Evolutionary conservation across 2,113 vertebrate species (phyloP), one percentile per base, ranked within the genome.

Genomic region (Neomonachus schauinslandi): DNA sequence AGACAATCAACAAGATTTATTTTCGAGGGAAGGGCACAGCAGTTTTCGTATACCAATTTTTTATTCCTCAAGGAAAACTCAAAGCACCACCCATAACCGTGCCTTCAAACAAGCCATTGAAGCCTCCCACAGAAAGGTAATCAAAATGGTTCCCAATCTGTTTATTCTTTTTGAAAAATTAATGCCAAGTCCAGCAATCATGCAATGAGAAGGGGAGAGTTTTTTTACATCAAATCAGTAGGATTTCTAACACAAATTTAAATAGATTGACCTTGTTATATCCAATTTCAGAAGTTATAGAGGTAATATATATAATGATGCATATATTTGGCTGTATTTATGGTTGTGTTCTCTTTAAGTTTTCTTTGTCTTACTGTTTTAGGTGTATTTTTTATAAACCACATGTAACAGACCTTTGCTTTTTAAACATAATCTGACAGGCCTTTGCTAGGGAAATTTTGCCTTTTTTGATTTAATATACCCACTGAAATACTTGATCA

Each of bases 71-170:
- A 88, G 89, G 10, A 59, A 0, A 33, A 89, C 21, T 0, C 16
- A 95, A n/a, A 31, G 0, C 0, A 5, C 59, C 3, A 89, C 71
- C 0, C n/a, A 87, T 0, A 97, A 46, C 33, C 98, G 96, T 2
- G 98, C 98, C 22, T 99, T 99, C 97, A 99, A 83, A 57, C 97
- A 98, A 86, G 99, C 99, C n/a, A 98, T 99, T 94, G 74, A 99
- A 91, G 99, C 99, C 2, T 99, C 99, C 22, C 94, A 99, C 92
- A 98, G 98, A 98, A 99, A 98, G 98, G 99, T 99, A 98, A 92
- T 55, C 49, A 85, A 89, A 89, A 21, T 53, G 83, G 4, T n/a
- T 10, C 4, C 21, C 87, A 16, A 12, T 71, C 33, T 0, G 94
- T 89, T 92, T 24, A 88, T 95, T 74, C 14, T 98, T 90, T 94